Evolutionary conservation across 2,797 vertebrate genomes (phyloP).

Genomic region (Astyanax mexicanus): DNA sequence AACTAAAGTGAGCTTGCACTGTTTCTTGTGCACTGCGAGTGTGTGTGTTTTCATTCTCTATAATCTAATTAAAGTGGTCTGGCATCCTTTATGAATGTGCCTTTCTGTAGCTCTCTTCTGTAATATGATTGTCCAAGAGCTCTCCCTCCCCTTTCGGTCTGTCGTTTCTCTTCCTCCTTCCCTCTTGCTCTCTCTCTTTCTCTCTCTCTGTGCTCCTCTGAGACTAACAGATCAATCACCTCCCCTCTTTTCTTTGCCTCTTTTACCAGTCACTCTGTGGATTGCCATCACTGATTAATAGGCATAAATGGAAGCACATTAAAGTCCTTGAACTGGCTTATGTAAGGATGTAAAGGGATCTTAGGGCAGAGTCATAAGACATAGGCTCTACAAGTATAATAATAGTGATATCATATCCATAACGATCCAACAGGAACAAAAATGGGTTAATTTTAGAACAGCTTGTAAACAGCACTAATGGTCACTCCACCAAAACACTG

Average conservation of each 20-base stretch:
- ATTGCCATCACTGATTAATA: constrained; percentile 35
- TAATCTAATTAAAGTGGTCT: constrained; percentile 59
- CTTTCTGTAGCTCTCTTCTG: constrained; percentile 48
- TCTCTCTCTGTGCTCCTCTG: constrained; percentile 29
- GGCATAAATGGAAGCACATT: neutral
- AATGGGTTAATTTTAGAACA: constrained; percentile 12
- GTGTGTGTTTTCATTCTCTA: constrained; percentile 18
- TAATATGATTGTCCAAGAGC: constrained; percentile 69
- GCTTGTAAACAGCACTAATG: neutral
- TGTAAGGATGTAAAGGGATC: neutral
- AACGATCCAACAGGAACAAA: neutral
- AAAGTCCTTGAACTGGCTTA: neutral
- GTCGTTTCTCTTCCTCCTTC: constrained; percentile 18
- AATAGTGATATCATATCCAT: neutral
- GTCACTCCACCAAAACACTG: neutral
- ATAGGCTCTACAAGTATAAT: neutral
- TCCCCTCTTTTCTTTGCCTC: neutral
- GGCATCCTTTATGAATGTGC: constrained; percentile 55
- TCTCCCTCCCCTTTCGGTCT: constrained; percentile 36
- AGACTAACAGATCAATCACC: constrained; percentile 45
- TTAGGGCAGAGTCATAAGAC: neutral
- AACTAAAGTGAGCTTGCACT: neutral
- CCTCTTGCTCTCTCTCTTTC: neutral
- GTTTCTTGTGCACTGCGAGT: constrained; percentile 16
- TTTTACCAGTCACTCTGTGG: constrained; percentile 11